Conservation (phyloP, 1,140 invertebrate species). For the Calycopis cecrops region DNA sequence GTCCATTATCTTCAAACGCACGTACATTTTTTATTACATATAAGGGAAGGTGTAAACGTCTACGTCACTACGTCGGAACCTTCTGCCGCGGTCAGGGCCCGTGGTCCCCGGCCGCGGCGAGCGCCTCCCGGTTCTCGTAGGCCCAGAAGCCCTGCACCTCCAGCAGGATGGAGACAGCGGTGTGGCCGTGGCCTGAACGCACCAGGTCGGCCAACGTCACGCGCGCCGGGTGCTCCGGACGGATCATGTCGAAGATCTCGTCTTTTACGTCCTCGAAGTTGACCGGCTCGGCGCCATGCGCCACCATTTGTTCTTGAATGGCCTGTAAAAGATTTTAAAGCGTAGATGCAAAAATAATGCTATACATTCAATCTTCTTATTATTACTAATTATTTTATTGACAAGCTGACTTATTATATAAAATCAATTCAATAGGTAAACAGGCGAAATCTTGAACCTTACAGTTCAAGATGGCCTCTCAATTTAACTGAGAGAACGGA, state of each 20-base stretch:
- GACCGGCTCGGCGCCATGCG: slow-evolving; percentile 89
- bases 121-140: slow-evolving; percentile 93
- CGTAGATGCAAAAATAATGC: no score
- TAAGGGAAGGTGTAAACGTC: no score
- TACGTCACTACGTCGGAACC: no score
- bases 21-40: no score
- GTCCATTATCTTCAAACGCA: no score
- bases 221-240: slow-evolving; percentile 87
- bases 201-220: slow-evolving; percentile 93
- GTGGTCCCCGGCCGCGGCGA: slow-evolving; percentile 76
- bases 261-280: slow-evolving; percentile 96
- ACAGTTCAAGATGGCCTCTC: no score
- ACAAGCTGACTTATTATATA: no score
- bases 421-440: no score
- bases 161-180: slow-evolving; percentile 94
- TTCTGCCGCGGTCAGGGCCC: no score
- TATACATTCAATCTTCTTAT: no score
- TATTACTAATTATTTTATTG: no score
- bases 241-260: slow-evolving; percentile 99
- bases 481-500: background rate
- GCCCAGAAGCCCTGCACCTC: slow-evolving; percentile 98
- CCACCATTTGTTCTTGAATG: slow-evolving; percentile 92
- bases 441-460: no score
- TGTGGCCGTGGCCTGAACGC: slow-evolving; percentile 91
- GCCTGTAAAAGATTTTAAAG: slow-evolving; percentile 74